Evolutionary conservation across 2,113 vertebrate species (phyloP), one percentile per base, ranked within the genome.

Genomic region (Malaclemys terrapin): DNA sequence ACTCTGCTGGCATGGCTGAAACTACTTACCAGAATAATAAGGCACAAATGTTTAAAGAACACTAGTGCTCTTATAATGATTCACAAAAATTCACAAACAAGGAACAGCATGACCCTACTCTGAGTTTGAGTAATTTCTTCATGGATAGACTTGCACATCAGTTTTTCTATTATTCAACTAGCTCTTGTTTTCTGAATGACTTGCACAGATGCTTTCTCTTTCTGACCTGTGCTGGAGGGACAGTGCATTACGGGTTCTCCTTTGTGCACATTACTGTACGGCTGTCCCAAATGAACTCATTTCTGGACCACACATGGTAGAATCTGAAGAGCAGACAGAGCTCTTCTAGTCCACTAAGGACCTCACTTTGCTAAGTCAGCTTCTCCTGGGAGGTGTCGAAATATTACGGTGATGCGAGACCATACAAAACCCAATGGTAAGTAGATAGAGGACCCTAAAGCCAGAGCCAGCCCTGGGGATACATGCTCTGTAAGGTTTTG

Each of bases 41-140:
- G 90, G 95, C 89, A 82, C 94, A 90, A 97, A 93, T 88, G 94
- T 95, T 97, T 97, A 97, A 94, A 90, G 91, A 91, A 86, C 94
- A 96, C 93, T 95, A 96, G 97, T 96, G 94, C 96, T 94, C 95
- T 95, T 96, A 86, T 54, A 54, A 54, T 19, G 8, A 54, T 57
- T 9, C 56, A 57, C 49, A 89, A 96, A 91, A 88, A 84, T 91
- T 96, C 96, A 82, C 97, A 94, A 97, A 94, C 96, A 96, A 94
- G 95, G 95, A 97, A 96, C 91, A 96, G 96, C 91, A 93, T 11
- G 80, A 89, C 93, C 95, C 90, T 90, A 94, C 11, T 6, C 85
- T 97, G 96, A 93, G 92, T 25, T 84, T 88, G 93, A 91, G 84
- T 90, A 93, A 95, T 95, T 97, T 96, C 93, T 97, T 97, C 49